Conservation (phyloP, 2,113 vertebrate genomes). For the Centrocercus urophasianus region DNA sequence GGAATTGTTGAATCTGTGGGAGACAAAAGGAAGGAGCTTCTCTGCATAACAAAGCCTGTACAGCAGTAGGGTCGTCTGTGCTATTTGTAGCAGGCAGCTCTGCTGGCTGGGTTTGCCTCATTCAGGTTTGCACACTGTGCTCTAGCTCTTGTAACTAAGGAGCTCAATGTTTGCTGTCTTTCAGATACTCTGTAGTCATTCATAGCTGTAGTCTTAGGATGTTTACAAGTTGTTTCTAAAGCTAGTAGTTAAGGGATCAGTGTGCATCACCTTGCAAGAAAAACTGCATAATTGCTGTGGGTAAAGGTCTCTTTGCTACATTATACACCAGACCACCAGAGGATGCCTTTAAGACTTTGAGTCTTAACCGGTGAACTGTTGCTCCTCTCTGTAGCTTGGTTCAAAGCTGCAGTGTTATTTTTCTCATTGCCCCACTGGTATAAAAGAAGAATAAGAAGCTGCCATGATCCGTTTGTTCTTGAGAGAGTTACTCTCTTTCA, state of each 20-base stretch:
- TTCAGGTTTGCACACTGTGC: accelerated
- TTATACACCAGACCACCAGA: neutral
- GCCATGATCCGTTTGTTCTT: neutral
- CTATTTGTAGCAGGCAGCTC: neutral
- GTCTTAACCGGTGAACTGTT: neutral
- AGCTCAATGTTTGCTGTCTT: neutral
- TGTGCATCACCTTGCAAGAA: neutral
- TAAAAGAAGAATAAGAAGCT: neutral
- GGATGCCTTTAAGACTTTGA: neutral
- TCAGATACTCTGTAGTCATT: neutral
- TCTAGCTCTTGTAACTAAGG: neutral
- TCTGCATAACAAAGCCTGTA: neutral
- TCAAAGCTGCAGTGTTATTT: neutral
- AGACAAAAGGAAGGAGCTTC: neutral
- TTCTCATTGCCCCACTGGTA: neutral
- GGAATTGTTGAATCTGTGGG: neutral
- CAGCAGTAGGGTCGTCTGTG: neutral
- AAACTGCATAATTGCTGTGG: neutral
- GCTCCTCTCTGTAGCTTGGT: neutral
- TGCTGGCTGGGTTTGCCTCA: neutral
- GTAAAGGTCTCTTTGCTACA: neutral
- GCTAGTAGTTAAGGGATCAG: neutral
- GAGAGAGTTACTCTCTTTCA: neutral
- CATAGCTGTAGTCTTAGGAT: neutral
- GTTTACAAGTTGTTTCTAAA: neutral